Base-by-base conservation (phyloP, 1,140 invertebrate species). In the Drosophila orena region DNA sequence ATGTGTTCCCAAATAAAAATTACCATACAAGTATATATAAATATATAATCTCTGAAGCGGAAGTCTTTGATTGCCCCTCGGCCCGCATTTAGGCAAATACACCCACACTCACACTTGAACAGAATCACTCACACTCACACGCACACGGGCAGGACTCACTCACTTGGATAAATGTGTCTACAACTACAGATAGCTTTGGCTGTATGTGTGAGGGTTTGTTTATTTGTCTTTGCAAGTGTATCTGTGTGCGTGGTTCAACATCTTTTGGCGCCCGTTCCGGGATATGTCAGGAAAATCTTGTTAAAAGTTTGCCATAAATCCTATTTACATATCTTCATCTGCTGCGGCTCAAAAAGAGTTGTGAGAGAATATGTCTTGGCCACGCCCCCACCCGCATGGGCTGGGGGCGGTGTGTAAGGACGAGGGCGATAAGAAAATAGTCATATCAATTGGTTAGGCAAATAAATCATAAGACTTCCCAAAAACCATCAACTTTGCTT, bases 261-360 rank as follows among this genome's bases (percentile, higher is more conserved):
- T 71, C 70, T 46, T 59, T 72, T 59, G 52, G 44, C 47, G 27
- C 53, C 22, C 20, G 47, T 46, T 53, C 49, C 52, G n/a, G 61
- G 40, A 44, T 54, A 22, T 68, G 66, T 68, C 66, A 55, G 61
- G 49, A 68, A 84, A 79, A 84, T 86, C 75, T 77, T 78, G 78
- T 86, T 88, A 88, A 86, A 86, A 86, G 58, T 86, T 86, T 86
- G 71, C 75, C 81, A 86, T 88, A 86, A 86, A 88, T 86, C 83
- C 78, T 76, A 85, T 85, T 85, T 85, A 80, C 81, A 85, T 85
- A 85, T 85, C 84, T 85, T 74, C 55, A 64, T 84, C 80, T 71
- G 65, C 47, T 40, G 43, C 17, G 64, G 38, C 40, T 65, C 84
- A 71, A 74, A 66, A 81, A 69, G 77, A 86, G 71, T 74, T 74